Evolutionary conservation across 2,113 vertebrate genomes (phyloP).

Genomic region (Grallaria varia): DNA sequence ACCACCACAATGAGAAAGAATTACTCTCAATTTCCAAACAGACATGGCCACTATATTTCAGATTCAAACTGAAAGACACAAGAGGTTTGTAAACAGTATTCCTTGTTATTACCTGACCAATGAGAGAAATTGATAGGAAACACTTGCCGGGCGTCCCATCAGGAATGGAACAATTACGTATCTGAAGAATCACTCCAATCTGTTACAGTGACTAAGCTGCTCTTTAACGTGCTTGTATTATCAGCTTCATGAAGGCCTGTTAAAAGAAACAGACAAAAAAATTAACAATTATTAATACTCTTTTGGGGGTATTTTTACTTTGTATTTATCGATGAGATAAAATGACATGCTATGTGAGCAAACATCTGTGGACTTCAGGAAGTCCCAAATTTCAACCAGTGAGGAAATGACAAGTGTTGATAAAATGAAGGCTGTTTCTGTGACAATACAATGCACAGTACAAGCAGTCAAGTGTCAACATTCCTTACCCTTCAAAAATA

Average conservation of each 20-base stretch:
- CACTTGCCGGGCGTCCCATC: background rate
- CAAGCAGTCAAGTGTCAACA: background rate
- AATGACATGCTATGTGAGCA: background rate
- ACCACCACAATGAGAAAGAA: background rate
- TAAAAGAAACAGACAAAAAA: background rate
- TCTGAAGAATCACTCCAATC: slow-evolving; percentile 88
- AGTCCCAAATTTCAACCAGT: background rate
- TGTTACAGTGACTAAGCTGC: slow-evolving; percentile 83
- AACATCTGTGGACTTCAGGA: background rate
- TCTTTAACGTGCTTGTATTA: slow-evolving; percentile 83
- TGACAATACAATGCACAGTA: background rate
- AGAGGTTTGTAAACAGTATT: slow-evolving; percentile 12
- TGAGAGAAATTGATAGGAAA: background rate
- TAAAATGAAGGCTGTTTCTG: background rate
- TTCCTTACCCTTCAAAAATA: background rate
- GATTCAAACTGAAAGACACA: background rate
- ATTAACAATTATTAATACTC: background rate
- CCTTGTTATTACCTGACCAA: background rate
- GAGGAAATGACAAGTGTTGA: background rate
- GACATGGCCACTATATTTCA: background rate
- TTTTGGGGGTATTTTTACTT: background rate
- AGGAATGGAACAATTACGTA: background rate
- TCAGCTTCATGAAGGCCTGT: slow-evolving; percentile 81
- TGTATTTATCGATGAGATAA: background rate
- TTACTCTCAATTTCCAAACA: background rate